Conservation (phyloP, 92 coral and sea anemone species). For the Zoanthus sansibaricus region DNA sequence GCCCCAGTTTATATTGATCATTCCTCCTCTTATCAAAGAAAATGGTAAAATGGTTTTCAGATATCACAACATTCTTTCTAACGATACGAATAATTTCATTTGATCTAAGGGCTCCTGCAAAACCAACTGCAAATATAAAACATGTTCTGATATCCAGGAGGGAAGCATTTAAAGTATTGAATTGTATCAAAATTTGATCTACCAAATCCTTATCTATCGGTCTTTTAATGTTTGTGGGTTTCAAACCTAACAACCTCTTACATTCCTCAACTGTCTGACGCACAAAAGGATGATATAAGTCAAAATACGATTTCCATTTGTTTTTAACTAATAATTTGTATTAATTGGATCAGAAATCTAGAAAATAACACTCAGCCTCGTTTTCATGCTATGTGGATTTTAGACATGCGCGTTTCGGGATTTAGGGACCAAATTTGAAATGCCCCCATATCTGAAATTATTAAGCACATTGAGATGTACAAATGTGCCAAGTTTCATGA, state of each 20-base stretch:
- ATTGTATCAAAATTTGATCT: neutral
- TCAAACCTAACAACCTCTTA: conserved; percentile 11
- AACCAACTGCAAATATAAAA: neutral
- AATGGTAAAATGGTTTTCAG: neutral
- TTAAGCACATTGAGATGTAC: too few relatives aligned
- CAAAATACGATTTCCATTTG: too few relatives aligned
- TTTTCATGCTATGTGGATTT: too few relatives aligned
- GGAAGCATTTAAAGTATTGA: neutral
- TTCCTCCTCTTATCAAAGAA: conserved; percentile 14
- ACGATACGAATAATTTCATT: conserved; percentile 4
- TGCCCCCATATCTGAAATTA: too few relatives aligned
- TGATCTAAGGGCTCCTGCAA: conserved; percentile 14
- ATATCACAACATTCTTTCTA: neutral
- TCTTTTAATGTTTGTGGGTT: neutral
- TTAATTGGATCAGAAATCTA: too few relatives aligned
- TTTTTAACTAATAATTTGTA: too few relatives aligned
- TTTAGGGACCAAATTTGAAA: too few relatives aligned
- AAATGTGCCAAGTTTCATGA: too few relatives aligned
- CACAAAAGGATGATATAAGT: conserved; percentile 33
- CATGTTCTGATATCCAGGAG: neutral
- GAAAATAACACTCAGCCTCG: too few relatives aligned
- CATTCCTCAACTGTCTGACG: conserved; percentile 35
- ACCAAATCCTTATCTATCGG: neutral
- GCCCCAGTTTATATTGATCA: conserved; percentile 22
- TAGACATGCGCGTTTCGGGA: too few relatives aligned